These are phyloP conservation scores for Siphlonurus alternatus DNA, from an alignment of 2,888 invertebrate species.

Conservation along the genomic window DNA sequence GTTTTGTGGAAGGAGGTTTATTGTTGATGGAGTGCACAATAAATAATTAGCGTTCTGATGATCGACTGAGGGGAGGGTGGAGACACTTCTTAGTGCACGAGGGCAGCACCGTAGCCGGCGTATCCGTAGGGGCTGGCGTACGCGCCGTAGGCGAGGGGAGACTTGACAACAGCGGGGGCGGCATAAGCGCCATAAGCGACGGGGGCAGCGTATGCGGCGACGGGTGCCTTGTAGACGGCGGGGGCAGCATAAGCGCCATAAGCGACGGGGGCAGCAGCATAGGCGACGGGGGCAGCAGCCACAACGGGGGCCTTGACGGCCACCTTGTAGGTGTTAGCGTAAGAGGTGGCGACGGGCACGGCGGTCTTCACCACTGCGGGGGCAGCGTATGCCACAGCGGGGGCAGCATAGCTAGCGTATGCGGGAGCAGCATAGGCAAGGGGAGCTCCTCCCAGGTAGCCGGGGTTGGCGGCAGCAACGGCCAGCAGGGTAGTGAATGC, in stretches of 20 bases:
- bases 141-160: background rate
- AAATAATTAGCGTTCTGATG: background rate
- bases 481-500: constrained; percentile 23
- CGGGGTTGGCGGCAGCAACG: constrained; percentile 22
- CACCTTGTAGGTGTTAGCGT: constrained; percentile 46
- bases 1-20: background rate
- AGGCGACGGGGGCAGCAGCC: constrained; percentile 19
- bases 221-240: background rate
- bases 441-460: constrained; percentile 4
- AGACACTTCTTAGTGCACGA: background rate
- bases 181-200: constrained; percentile 18
- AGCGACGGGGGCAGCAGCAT: background rate
- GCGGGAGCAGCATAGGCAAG: constrained; percentile 18
- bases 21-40: background rate
- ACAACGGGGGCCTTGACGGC: constrained; percentile 17
- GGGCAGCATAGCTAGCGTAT: constrained; percentile 22
- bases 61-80: background rate
- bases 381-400: constrained; percentile 20
- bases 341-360: constrained; percentile 42
- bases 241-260: constrained; percentile 4
- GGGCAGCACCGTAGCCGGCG: background rate
- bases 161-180: background rate
- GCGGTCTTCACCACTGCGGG: constrained; percentile 25
- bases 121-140: background rate
- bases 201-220: constrained; percentile 18